Evolutionary conservation across 2,888 invertebrate species (phyloP).

Genomic region (Aquatica leii): DNA sequence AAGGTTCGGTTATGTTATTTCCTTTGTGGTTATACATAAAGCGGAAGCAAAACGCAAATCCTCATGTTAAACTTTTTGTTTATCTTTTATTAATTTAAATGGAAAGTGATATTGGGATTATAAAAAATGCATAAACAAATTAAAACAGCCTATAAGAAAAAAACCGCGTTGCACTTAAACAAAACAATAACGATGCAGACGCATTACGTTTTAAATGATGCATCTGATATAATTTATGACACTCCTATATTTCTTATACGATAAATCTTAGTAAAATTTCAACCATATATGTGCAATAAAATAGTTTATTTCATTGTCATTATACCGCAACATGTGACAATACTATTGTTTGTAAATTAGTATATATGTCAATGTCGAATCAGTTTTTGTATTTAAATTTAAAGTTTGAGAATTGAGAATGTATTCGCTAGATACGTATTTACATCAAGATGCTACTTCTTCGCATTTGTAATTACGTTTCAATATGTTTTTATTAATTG

Average conservation of each 20-base stretch:
- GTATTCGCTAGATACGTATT: no score
- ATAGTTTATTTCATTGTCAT: constrained; percentile 4
- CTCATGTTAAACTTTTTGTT: no score
- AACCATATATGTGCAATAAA: constrained; percentile 10
- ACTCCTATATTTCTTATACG: not conserved
- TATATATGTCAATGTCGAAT: constrained; percentile 12
- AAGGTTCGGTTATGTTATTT: not conserved
- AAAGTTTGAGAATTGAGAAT: not conserved
- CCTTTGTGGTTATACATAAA: constrained; percentile 1
- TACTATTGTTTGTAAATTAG: constrained; percentile 24
- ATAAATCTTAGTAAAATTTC: not conserved
- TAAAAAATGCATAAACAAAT: no score
- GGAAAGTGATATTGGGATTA: no score
- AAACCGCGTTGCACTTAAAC: no score
- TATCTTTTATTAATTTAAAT: no score
- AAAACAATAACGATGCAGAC: no score
- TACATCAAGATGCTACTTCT: constrained; percentile 16
- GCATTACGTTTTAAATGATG: constrained; percentile 3
- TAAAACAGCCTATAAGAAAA: no score
- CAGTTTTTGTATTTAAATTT: constrained; percentile 7
- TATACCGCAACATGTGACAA: constrained; percentile 9
- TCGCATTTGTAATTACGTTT: constrained; percentile 44
- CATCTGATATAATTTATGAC: constrained; percentile 10
- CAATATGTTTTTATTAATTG: constrained; percentile 50
- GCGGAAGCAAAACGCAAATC: not conserved